phyloP scores from a whole-genome alignment of 2,113 vertebrate genomes.

The Symphodus melops region DNA sequence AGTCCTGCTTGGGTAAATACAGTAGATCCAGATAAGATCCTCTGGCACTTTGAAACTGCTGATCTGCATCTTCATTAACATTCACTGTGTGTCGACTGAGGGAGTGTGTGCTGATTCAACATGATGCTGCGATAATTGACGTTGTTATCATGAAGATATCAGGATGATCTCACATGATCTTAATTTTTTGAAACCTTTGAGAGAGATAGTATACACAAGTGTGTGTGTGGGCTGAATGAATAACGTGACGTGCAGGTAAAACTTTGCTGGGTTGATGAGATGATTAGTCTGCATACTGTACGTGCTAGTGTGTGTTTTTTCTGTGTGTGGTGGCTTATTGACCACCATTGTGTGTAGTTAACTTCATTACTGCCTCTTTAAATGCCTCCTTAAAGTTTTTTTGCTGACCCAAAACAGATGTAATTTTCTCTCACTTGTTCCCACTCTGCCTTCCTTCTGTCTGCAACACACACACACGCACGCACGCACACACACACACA shows the following conservation, averaged over 20 bases:
- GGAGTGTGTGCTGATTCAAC: constrained; percentile 62
- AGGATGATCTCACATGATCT: constrained; percentile 41
- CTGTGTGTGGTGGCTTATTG: constrained; percentile 3
- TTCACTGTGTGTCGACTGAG: constrained; percentile 41
- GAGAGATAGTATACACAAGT: constrained; percentile 25
- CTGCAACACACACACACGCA: constrained; percentile 15
- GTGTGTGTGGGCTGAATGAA: constrained; percentile 23
- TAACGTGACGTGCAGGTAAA: constrained; percentile 17
- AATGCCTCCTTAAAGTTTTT: constrained; percentile 56
- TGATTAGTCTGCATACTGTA: background rate
- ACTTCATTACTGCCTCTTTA: constrained; percentile 44
- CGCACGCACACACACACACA: constrained; percentile 25
- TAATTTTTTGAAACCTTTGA: background rate
- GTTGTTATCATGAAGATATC: constrained; percentile 53
- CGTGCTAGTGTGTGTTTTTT: background rate
- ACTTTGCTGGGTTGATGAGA: background rate
- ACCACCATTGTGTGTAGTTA: constrained; percentile 20
- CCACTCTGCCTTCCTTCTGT: constrained; percentile 32
- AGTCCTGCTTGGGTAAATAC: background rate
- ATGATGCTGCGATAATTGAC: constrained; percentile 59
- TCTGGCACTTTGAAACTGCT: constrained; percentile 54
- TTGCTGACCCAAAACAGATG: constrained; percentile 70
- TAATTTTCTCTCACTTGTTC: constrained; percentile 46
- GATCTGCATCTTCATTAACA: constrained; percentile 72
- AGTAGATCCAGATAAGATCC: constrained; percentile 22